Conservation (phyloP, 2,797 vertebrate species). For the Phylloscopus collybita region DNA sequence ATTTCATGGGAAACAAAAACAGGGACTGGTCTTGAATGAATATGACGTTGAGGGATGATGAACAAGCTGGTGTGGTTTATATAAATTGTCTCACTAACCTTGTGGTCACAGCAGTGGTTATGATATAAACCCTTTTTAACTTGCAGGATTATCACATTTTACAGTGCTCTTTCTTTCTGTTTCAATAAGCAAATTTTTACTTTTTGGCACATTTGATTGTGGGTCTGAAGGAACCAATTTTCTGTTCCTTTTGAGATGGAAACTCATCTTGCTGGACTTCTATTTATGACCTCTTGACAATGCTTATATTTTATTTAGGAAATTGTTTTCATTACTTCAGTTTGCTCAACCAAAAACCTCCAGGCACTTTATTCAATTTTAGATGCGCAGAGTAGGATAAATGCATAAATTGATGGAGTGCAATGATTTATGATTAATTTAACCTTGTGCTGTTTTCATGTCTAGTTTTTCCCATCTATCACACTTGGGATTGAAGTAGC, state of each 20-base stretch:
- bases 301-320: constrained; percentile 47
- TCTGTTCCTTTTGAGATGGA: constrained; percentile 46
- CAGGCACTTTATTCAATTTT: constrained; percentile 4
- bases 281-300: constrained; percentile 46
- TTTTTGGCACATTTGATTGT: background rate
- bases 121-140: constrained; percentile 5
- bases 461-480: background rate
- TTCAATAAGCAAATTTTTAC: constrained; percentile 22
- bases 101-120: constrained; percentile 15
- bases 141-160: constrained; percentile 4
- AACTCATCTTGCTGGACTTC: constrained; percentile 50
- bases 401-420: background rate
- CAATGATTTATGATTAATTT: constrained; percentile 10
- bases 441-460: background rate
- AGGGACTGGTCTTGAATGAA: background rate
- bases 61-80: background rate
- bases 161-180: background rate
- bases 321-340: constrained; percentile 51
- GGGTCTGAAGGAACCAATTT: constrained; percentile 49
- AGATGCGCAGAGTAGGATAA: background rate
- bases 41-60: background rate
- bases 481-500: background rate
- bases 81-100: background rate
- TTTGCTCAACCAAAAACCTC: constrained; percentile 45
- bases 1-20: background rate